Evolutionary conservation across 2,113 vertebrate species (phyloP), one percentile per base, ranked within the genome.

Genomic region (Pantherophis guttatus): DNA sequence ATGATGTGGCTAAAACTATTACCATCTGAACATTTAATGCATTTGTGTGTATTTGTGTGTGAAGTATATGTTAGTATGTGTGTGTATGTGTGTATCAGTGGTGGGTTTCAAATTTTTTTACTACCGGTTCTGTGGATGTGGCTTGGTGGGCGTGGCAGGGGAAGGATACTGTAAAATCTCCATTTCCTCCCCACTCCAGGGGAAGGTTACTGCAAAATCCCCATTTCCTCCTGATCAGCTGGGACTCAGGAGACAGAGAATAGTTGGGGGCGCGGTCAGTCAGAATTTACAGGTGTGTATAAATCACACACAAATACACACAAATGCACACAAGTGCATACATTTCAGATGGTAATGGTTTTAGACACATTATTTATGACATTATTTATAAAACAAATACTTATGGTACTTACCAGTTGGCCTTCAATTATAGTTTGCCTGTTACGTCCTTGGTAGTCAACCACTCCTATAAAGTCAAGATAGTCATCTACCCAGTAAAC

Each of bases 401-500:
- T 9, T 26, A 11, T 62, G 59, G 15, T 94, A 98, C 98, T 98
- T 97, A 99, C 99, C 96, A 98, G 98, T 97, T 96, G 98, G 57
- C 98, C 98, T 85, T 99, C 99, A 96, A 98, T 97, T 86, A 99
- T 87, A 5, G 96, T 98, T 55, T 98, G 98, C 88, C 99, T 98
- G 95, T 98, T 99, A 95, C 93, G 98, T 91, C 99, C 99, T 85
- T 99, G 97, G 94, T 99, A 99, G 98, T 99, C 99, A 96, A 98
- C 98, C 88, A 99, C 99, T 94, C 98, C 99, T 87, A 99, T 97
- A n/a, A 97, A 99, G 95, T 99, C 98, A 98, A 99, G 97, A 97
- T 99, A 99, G 86, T 98, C 97, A 95, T 99, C 99, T 86, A 99
- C 97, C 99, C 99, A 99, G 97, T 99, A 99, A 92, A 99, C 98